A percentile compares a stretch with the other conserved stretches of the same genome.
Evolutionary conservation across 2,888 invertebrate species (phyloP).

Genomic region (Galerucella nymphaeae): DNA sequence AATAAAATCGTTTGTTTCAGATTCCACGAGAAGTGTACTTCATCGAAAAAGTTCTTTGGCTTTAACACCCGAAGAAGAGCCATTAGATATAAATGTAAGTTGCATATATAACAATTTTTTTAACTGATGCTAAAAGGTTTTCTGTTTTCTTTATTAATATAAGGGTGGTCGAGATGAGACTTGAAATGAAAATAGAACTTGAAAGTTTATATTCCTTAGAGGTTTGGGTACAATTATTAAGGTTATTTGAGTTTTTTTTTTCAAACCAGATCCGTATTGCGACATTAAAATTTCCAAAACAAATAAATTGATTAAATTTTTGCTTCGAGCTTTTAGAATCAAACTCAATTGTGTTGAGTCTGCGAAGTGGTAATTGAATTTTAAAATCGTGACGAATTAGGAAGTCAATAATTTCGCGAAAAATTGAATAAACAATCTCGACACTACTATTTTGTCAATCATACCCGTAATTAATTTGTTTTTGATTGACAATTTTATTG

Average conservation of each 20-base stretch:
- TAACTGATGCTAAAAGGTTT: not conserved
- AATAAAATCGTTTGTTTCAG: slow-evolving; percentile 60
- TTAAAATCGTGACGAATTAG: not conserved
- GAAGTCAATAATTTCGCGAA: not conserved
- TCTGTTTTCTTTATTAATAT: not conserved
- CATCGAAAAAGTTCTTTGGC: slow-evolving; percentile 76
- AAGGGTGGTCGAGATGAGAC: not conserved
- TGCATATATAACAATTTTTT: not conserved
- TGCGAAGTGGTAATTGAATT: not conserved
- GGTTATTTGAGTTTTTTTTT: no score
- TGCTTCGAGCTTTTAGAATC: no score
- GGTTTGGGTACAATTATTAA: not conserved
- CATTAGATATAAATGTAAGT: slow-evolving; percentile 77
- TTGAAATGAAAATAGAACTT: not conserved
- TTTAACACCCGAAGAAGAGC: slow-evolving; percentile 78
- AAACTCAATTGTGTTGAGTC: not conserved
- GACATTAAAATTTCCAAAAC: no score
- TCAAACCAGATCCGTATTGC: no score
- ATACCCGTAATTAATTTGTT: not conserved
- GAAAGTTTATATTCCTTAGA: not conserved
- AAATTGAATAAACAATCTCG: not conserved
- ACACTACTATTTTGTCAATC: not conserved
- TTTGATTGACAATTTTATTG: not conserved
- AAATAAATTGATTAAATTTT: no score
- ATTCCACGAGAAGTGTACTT: slow-evolving; percentile 69